Evolutionary conservation across 2,797 vertebrate species (phyloP), one percentile per base, ranked within the genome.

Genomic region (Anguilla obscura): DNA sequence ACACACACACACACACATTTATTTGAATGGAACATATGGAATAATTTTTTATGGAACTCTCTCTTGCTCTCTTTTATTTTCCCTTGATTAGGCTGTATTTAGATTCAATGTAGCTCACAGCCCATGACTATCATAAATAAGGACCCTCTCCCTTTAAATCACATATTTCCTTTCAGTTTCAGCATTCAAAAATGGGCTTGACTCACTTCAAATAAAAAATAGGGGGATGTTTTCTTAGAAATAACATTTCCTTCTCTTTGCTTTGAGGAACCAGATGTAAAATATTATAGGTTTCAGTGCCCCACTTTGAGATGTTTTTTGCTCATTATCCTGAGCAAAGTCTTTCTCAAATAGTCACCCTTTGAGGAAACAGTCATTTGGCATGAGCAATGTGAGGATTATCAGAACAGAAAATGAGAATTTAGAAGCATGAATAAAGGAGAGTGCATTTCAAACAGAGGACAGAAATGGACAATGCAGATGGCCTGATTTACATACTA

Each of bases 401-500:
- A 71, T 84, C 45, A 87, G 58, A 71, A 85, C 80, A 79, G 18
- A 87, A 84, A 54, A 87, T 21, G 60, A 54, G 48, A 50, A 27
- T 45, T 45, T 56, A 36, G 45, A 79, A 66, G 40, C n/a, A 48
- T 66, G 27, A 30, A 84, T 84, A 84, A 87, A 12, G 27, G 21
- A 84, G 40, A 54, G 45, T 24, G 36, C 60, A 56, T 71, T 69
- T 71, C 21, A 84, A 85, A 71, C 8, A 14, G 16, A 66, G 79
- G 33, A 83, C 56, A 52, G 60, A 84, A 45, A 21, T 9, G 24
- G n/a, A 50, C 33, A 52, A 12, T 16, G 36, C 79, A 87, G 48
- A 71, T 84, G 80, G 30, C 52, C 83, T 87, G 1, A 30, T 0
- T 87, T 84, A 69, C 40, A 69, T n/a, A 30, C 87, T 33, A 84